Base-by-base conservation (phyloP, 1,140 invertebrate species). In the Ooceraea biroi region DNA sequence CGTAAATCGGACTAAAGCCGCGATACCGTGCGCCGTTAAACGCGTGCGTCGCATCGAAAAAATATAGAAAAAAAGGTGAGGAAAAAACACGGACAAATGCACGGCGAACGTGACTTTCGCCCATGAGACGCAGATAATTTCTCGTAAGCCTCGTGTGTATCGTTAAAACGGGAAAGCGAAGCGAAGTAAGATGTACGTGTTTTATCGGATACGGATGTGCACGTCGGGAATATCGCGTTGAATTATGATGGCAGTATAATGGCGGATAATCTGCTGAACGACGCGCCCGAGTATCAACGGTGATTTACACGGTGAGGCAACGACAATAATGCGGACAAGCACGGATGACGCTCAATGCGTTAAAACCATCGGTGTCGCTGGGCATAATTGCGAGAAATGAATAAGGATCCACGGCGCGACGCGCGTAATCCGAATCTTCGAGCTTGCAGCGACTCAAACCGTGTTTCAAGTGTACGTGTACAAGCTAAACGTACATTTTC, bases 211-310 rank as follows among this genome's bases (percentile, higher is more conserved):
- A 44, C n/a, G 19, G n/a, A 57, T 12, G n/a, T 63, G 36, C 41
- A 66, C 19, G 52, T 63, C 48, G 50, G 7, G 36, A 36, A 55
- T 4, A 30, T 57, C 46, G 61, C 17, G 63, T 30, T 78, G 63
- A 78, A 57, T 78, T 57, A 78, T 17, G 76, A 78, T 69, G 36
- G 76, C 69, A 68, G 69, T 69, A 78, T 78, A 78, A 78, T 69
- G 63, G 76, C 36, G 11, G 76, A 78, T 78, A 78, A 78, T 78
- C 76, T 19, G 65, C 50, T 57, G 76, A 78, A 25, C 65, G 76
- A 69, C 69, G 63, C 76, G 17, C 65, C 36, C 12, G 63, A 19
- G 44, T 69, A 78, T 78, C 55, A 78, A 69, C 50, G 65, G 22
- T 78, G 76, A 78, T 78, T 78, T 69, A 69, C 25, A 41, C 50